Evolutionary conservation across 2,113 vertebrate species (phyloP), one percentile per base, ranked within the genome.

Genomic region (Pandion haliaetus): DNA sequence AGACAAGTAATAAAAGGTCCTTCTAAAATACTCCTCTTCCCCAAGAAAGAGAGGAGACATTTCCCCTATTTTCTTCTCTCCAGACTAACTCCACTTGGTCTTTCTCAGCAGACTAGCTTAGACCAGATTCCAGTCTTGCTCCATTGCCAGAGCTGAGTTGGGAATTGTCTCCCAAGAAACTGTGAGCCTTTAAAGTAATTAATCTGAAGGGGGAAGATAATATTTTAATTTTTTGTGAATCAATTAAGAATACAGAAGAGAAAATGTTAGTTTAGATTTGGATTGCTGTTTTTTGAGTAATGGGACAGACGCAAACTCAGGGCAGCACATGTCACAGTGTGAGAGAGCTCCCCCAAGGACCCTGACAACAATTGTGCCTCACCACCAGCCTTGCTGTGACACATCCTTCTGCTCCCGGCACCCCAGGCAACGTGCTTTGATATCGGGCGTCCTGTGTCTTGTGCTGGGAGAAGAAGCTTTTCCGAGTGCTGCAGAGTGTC

Each of bases 191-290:
- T 71, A 17, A 85, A 82, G 24, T 80, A 83, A 71, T 85, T 90
- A 73, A 65, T 83, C 44, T 82, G 55, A 94, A 80, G 71, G 32
- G 7, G 44, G 17, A 79, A 80, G 32, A 38, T 44, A 24, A 40
- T 93, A 0, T 54, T 55, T 83, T 61, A 4, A 29, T 17, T 81
- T 54, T 54, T 70, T 71, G 26, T 83, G 42, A 95, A 90, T 94
- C 87, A 85, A 23, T 38, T 77, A 50, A 89, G 70, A 95, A 90
- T 89, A 65, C 38, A 85, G 66, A 77, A 61, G 44, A 86, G 32
- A 94, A 59, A 20, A 45, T 40, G 55, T 65, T 91, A 47, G 77
- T 82, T 90, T 90, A 44, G 58, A 55, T 72, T 44, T 86, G 78
- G 26, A 40, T 90, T 94, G 52, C 57, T 95, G 44, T 29, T 81